A percentile compares a stretch with the other conserved stretches of the same genome.
These are phyloP conservation scores for Oxyteleia sp. DNA, from an alignment of 2,888 invertebrate species.

Conservation along the genomic window DNA sequence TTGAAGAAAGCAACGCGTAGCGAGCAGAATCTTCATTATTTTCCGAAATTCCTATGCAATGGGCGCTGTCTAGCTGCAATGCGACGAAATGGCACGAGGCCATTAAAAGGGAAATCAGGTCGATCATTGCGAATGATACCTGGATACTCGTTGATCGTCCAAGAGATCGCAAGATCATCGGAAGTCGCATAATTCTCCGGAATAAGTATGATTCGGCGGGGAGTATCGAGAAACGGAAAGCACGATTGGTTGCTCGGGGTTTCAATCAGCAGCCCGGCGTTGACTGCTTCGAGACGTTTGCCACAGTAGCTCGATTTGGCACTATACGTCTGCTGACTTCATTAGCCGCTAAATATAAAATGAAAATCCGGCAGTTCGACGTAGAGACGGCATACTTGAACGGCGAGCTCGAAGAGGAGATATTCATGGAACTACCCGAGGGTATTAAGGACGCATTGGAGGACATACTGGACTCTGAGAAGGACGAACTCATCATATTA, in stretches of 20 bases:
- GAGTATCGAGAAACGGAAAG: neutral
- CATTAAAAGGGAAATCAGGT: neutral
- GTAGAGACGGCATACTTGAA: constrained; percentile 1
- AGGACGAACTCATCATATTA: neutral
- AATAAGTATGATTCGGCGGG: neutral
- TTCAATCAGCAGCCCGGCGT: neutral
- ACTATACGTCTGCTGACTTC: neutral
- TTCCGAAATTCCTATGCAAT: neutral
- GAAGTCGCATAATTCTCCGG: neutral
- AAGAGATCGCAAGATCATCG: neutral
- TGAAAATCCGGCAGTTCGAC: constrained; percentile 1
- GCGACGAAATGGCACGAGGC: constrained; percentile 2
- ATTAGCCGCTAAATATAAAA: neutral
- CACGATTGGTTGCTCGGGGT: neutral
- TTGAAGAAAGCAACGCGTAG: no score
- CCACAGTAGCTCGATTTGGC: neutral
- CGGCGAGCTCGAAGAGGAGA: neutral
- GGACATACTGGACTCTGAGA: neutral
- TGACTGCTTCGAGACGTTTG: neutral
- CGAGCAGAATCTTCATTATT: neutral
- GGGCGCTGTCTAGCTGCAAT: neutral
- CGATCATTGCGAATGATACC: neutral
- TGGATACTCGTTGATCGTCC: constrained; percentile 5
- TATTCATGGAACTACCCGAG: neutral
- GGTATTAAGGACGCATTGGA: neutral